Percentiles rank a stretch among this genome's conserved stretches.
phyloP scores from a whole-genome alignment of 2,888 invertebrate species.

The Fragum whitleyi region DNA sequence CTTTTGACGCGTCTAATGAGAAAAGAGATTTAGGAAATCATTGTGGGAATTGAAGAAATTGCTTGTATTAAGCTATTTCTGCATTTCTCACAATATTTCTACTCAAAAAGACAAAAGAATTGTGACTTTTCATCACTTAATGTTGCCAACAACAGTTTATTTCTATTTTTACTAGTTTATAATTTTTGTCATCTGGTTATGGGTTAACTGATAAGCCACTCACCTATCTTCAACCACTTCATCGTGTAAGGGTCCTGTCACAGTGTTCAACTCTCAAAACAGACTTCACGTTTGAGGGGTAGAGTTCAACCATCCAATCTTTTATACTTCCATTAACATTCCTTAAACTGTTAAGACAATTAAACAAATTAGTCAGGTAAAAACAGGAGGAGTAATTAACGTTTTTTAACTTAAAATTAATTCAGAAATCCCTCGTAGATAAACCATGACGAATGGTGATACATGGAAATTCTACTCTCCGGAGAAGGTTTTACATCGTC shows the following conservation, averaged over 20 bases:
- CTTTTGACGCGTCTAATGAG: too few relatives aligned
- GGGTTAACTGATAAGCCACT: constrained; percentile 2
- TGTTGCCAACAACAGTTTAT: too few relatives aligned
- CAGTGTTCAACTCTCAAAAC: background rate
- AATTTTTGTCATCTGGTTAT: too few relatives aligned
- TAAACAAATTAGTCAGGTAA: background rate
- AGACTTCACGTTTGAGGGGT: background rate
- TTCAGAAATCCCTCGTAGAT: background rate
- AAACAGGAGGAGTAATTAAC: constrained; percentile 7
- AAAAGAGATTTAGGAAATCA: too few relatives aligned
- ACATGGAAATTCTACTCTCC: background rate
- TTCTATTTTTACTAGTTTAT: too few relatives aligned
- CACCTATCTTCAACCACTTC: constrained; percentile 14
- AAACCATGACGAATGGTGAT: background rate
- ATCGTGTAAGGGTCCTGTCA: background rate
- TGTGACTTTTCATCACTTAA: too few relatives aligned
- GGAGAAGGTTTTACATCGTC: background rate
- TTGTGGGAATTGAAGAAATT: background rate
- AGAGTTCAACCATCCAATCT: background rate
- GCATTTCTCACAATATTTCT: background rate
- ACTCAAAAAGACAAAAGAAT: too few relatives aligned
- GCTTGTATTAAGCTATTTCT: constrained; percentile 5
- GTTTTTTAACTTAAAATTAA: constrained; percentile 14
- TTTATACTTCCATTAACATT: background rate
- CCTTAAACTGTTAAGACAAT: constrained; percentile 1